Base-by-base conservation (phyloP, 2,113 vertebrate species). In the Heterotis niloticus region DNA sequence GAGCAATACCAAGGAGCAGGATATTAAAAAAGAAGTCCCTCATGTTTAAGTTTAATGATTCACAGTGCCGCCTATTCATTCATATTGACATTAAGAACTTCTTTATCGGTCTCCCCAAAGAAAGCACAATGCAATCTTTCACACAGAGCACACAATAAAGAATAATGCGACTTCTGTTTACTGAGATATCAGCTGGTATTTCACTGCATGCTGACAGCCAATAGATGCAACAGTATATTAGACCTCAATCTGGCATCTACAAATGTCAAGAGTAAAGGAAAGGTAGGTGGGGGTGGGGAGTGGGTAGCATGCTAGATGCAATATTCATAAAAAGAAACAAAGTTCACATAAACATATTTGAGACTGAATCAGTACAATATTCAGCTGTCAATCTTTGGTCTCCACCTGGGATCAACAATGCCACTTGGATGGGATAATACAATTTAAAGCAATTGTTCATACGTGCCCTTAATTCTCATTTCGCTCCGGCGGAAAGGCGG, bases 121-220 rank as follows among this genome's bases (percentile, higher is more conserved):
- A 90, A 92, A 94, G 90, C 88, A 85, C 82, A 87, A 85, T 88
- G 90, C 89, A 91, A 92, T 93, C 91, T 91, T 92, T 90, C 89
- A 86, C 89, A 90, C 85, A 89, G 88, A 86, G 86, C 82, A 88
- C 88, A 94, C 91, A 95, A 93, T 93, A 94, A 96, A 94, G 91
- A 92, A 92, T 91, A 94, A 94, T 93, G 94, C 90, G 90, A 92
- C 93, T 94, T 92, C 93, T 96, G 93, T 96, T 96, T 95, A 95
- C 95, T 88, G 88, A 94, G 94, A 95, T 94, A 95, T 94, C 92
- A 92, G 91, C 90, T 94, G 94, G 93, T 94, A 95, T 95, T 95
- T 95, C 88, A 76, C 85, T 86, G 87, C 90, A 87, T 91, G 88
- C 92, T 92, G 93, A 90, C 91, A 92, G 91, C 90, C 93, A 93